Base-by-base conservation (phyloP, 1,140 invertebrate species). In the Melanaphis sacchari region DNA sequence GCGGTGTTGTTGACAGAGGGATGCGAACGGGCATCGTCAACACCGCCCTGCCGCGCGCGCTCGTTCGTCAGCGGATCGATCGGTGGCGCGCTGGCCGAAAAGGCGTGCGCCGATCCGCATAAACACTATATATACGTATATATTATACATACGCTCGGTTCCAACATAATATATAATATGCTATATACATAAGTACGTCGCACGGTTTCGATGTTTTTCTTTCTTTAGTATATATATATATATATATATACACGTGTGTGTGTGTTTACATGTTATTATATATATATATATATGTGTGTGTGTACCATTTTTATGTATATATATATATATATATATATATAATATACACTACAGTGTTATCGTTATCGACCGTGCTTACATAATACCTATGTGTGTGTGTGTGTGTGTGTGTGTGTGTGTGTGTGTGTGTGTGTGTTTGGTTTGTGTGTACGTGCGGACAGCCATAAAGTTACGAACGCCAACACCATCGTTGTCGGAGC, bases 11-110 rank as follows among this genome's bases (percentile, higher is more conserved):
- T 76, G 59, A 76, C 59, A 76, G 59, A 76, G 59, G 59, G 59
- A 76, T 76, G 59, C 59, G n/a, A n/a, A 76, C 59, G 59, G 59
- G 59, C 59, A 76, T 76, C 59, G 59, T 76, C 59, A 76, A 76
- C 59, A 76, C 59, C 59, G n/a, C 59, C 59, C 59, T 5, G 59
- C 59, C 59, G 59, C 59, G 59, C 59, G 31, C 59, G n/a, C n/a
- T n/a, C 59, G n/a, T 5, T n/a, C 59, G 31, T 76, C 59, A 15
- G 4, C 31, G 59, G 59, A 76, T 76, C 59, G 59, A 76, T 76
- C 59, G 59, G 31, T n/a, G 59, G 59, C 15, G 59, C 59, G 59
- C 59, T 66, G 59, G 59, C 59, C 59, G 59, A 76, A 76, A 76
- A 76, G 59, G 59, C 59, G 59, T 76, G 59, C 59, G 59, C 59